These are phyloP conservation scores for Hormaphis cornu DNA, from an alignment of 1,140 invertebrate species.

Conservation along the genomic window DNA sequence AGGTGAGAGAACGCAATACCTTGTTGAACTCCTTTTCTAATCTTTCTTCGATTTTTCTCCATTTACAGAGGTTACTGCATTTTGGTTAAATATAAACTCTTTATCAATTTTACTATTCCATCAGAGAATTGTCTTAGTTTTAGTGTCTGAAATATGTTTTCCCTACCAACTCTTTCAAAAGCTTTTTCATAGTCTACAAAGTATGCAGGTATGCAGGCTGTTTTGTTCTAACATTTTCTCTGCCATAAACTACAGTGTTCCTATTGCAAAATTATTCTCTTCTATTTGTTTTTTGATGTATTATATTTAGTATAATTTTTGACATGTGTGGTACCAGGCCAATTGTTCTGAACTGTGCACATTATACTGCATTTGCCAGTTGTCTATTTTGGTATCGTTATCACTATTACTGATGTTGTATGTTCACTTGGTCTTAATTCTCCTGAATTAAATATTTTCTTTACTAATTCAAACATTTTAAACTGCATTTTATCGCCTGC, in stretches of 20 bases:
- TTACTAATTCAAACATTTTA: slow-evolving; percentile 6
- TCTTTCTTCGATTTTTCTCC: slow-evolving; percentile 33
- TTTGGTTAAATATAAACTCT: background rate
- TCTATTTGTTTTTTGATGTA: slow-evolving; percentile 21
- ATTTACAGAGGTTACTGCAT: background rate
- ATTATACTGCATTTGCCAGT: slow-evolving; percentile 21
- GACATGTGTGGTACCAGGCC: slow-evolving; percentile 16
- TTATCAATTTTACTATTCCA: background rate
- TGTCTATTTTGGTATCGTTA: slow-evolving; percentile 25
- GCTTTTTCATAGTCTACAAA: slow-evolving; percentile 27
- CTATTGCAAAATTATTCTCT: slow-evolving; percentile 28
- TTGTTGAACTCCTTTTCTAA: slow-evolving; percentile 38
- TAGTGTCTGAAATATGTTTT: background rate
- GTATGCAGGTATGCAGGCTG: background rate
- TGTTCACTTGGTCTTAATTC: slow-evolving; percentile 9
- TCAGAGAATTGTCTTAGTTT: slow-evolving; percentile 7
- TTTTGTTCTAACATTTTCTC: slow-evolving; percentile 22
- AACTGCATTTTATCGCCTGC: background rate
- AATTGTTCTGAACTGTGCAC: slow-evolving; percentile 19
- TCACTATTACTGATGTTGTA: slow-evolving; percentile 15
- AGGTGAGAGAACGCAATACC: slow-evolving; percentile 40
- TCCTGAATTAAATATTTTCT: slow-evolving; percentile 27
- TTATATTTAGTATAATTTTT: slow-evolving; percentile 28
- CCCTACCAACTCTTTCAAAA: slow-evolving; percentile 22
- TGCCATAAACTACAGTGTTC: background rate